Conservation (phyloP, 2,797 vertebrate species). For the Acropternis orthonyx region DNA sequence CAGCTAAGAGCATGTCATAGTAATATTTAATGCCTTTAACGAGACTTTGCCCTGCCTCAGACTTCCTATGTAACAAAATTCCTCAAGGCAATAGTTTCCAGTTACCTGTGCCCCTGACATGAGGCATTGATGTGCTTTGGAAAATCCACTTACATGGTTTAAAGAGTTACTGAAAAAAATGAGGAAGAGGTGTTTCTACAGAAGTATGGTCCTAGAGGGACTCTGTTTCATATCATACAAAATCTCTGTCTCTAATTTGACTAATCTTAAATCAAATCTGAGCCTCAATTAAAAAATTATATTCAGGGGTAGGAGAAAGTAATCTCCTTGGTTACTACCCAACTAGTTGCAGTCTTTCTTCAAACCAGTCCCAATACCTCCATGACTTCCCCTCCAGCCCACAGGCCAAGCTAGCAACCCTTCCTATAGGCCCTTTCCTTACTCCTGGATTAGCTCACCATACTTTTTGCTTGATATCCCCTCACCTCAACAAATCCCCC, state of each 20-base stretch:
- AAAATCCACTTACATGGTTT: not conserved
- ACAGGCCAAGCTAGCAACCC: not conserved
- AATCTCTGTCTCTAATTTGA: not conserved
- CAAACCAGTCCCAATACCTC: not conserved
- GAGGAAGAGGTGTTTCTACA: not conserved
- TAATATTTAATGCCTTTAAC: not conserved
- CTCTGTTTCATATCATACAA: not conserved
- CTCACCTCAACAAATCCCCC: not conserved
- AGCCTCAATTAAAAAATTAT: not conserved
- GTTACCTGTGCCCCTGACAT: not conserved
- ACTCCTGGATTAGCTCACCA: not conserved
- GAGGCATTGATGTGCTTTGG: not conserved
- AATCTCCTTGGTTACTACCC: not conserved
- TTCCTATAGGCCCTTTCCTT: not conserved
- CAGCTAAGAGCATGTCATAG: not conserved
- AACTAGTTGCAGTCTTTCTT: not conserved
- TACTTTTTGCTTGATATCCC: not conserved
- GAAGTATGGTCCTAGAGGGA: not conserved
- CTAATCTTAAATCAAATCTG: not conserved
- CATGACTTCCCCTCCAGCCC: not conserved
- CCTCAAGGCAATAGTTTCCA: not conserved
- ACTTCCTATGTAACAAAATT: not conserved
- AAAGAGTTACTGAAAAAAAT: not conserved
- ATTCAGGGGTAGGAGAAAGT: not conserved
- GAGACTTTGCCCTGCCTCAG: not conserved